phyloP scores from a whole-genome alignment of 92 coral and sea anemone species.

The Anthopleura xanthogrammica region DNA sequence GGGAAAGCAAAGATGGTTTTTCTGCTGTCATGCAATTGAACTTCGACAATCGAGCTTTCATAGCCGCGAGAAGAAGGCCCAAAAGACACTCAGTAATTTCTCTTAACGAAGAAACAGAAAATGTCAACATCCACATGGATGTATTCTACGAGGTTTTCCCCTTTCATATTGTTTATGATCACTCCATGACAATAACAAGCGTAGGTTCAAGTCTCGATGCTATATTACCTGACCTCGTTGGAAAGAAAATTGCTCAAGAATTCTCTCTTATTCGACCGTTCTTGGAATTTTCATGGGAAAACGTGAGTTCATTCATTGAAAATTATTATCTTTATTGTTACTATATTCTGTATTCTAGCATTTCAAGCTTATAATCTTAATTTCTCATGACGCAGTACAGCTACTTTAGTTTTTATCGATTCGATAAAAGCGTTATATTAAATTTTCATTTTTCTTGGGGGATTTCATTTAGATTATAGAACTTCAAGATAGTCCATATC shows the following conservation, averaged over 20 bases:
- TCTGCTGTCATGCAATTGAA: conserved; percentile 57
- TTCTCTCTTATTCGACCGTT: conserved; percentile 75
- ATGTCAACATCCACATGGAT: conserved; percentile 72
- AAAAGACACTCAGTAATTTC: conserved; percentile 83
- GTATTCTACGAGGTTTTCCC: conserved; percentile 87
- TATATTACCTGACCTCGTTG: conserved; percentile 53
- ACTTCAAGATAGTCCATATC: too few species aligned
- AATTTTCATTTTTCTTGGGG: too few species aligned
- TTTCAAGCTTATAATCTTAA: too few species aligned
- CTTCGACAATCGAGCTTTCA: conserved; percentile 76
- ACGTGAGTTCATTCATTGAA: conserved; percentile 47
- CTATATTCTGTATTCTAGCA: too few species aligned
- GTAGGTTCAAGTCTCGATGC: conserved; percentile 72
- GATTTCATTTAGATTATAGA: too few species aligned
- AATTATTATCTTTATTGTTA: background rate
- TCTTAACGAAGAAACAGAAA: conserved; percentile 62
- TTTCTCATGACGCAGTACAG: too few species aligned
- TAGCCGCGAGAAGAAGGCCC: conserved; percentile 64
- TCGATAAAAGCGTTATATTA: too few species aligned
- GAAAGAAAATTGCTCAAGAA: conserved; percentile 52
- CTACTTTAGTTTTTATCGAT: too few species aligned
- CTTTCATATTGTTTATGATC: conserved; percentile 79
- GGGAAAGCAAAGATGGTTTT: conserved; percentile 65
- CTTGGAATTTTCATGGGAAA: conserved; percentile 83
- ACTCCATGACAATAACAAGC: conserved; percentile 71